A percentile compares a stretch with the other conserved stretches of the same genome.
Evolutionary conservation across 2,888 invertebrate genomes (phyloP).

Genomic region (Hipparchia semele): DNA sequence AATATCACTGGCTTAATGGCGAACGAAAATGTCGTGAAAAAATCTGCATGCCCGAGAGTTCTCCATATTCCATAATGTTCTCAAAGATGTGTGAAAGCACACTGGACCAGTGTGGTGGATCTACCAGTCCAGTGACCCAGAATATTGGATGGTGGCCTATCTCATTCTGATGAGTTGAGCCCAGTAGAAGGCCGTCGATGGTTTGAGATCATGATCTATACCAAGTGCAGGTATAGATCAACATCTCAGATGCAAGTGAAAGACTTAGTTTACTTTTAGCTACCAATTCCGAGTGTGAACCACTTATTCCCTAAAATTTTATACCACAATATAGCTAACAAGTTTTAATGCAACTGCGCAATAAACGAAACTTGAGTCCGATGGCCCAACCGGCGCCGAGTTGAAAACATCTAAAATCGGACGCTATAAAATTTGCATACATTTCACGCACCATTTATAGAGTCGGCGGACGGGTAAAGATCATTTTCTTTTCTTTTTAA

Average conservation of each 20-base stretch:
- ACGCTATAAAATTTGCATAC: constrained; percentile 80
- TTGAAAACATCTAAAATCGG: constrained; percentile 73
- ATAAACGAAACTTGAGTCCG: constrained; percentile 54
- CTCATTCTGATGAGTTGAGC: no score
- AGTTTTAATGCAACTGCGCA: constrained; percentile 60
- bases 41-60: no score
- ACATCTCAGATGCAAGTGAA: neutral
- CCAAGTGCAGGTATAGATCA: no score
- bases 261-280: neutral
- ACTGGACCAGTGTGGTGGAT: no score
- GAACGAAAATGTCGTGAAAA: no score
- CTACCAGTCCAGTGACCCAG: no score
- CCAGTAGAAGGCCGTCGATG: no score
- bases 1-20: no score
- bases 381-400: constrained; percentile 58
- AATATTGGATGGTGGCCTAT: no score
- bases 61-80: no score
- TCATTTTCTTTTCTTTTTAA: constrained; percentile 58
- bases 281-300: neutral
- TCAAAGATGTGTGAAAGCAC: no score
- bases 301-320: constrained; percentile 1
- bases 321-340: constrained; percentile 21
- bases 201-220: no score
- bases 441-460: constrained; percentile 75
- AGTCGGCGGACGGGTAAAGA: constrained; percentile 57